phyloP scores from a whole-genome alignment of 1,140 invertebrate genomes.

The Periplaneta americana region DNA sequence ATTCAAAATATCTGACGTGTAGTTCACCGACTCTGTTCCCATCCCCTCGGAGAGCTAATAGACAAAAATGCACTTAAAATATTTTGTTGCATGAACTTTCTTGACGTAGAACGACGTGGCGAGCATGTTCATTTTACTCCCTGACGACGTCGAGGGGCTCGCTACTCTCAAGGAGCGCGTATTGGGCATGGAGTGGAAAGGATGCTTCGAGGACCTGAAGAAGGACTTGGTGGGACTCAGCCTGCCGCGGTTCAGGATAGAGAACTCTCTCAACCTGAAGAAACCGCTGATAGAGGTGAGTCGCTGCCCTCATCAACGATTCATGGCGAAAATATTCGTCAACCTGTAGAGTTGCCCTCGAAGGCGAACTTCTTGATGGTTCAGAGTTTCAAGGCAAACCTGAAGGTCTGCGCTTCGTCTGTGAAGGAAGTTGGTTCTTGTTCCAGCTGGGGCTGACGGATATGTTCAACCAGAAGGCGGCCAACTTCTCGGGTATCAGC shows the following conservation, averaged over 20 bases:
- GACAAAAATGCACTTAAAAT: too few relatives aligned
- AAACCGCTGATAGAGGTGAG: slow-evolving; percentile 48
- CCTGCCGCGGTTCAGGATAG: slow-evolving; percentile 68
- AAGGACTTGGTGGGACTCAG: slow-evolving; percentile 38
- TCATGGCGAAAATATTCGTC: background rate
- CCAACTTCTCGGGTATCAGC: slow-evolving; percentile 55
- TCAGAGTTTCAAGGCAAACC: too few relatives aligned
- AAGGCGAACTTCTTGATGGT: too few relatives aligned
- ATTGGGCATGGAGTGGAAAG: slow-evolving; percentile 38
- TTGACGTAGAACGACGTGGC: background rate
- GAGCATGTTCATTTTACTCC: slow-evolving; percentile 49
- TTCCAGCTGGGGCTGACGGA: slow-evolving; percentile 46
- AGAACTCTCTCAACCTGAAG: slow-evolving; percentile 51
- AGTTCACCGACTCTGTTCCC: too few relatives aligned
- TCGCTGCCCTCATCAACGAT: background rate
- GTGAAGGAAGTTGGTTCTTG: too few relatives aligned
- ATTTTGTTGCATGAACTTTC: too few relatives aligned
- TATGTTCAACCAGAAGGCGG: slow-evolving; percentile 45
- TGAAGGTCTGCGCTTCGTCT: too few relatives aligned
- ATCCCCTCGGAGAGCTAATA: too few relatives aligned
- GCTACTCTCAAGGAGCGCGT: slow-evolving; percentile 40
- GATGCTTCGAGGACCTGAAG: slow-evolving; percentile 32
- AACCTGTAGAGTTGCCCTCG: slow-evolving; percentile 18
- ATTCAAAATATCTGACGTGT: too few relatives aligned
- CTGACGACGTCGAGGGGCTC: slow-evolving; percentile 47